phyloP scores from a whole-genome alignment of 1,140 invertebrate genomes.

The Heliconius hermathena region DNA sequence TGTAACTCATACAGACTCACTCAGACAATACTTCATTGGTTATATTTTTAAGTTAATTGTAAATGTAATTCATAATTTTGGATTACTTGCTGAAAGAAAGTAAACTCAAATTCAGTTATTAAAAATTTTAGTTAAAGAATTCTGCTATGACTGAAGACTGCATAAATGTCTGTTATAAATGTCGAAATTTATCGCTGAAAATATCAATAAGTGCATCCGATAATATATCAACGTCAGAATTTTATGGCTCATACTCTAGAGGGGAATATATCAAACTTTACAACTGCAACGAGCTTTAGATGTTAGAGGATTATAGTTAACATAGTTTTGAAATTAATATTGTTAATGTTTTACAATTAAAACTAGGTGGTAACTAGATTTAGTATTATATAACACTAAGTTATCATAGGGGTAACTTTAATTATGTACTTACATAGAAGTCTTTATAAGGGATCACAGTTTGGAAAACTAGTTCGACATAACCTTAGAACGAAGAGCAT shows the following conservation, averaged over 20 bases:
- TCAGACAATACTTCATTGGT: background rate
- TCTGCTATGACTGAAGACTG: background rate
- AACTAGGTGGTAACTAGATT: constrained; percentile 46
- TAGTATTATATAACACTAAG: constrained; percentile 40
- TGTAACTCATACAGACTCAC: too few relatives aligned
- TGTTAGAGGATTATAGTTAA: constrained; percentile 2
- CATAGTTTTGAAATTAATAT: constrained; percentile 3
- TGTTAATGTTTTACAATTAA: background rate
- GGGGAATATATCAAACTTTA: background rate
- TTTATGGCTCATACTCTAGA: background rate
- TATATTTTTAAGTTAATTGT: background rate
- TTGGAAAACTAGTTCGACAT: constrained; percentile 76
- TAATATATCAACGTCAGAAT: constrained; percentile 7
- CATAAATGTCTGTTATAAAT: background rate
- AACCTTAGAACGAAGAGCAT: constrained; percentile 37
- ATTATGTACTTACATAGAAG: constrained; percentile 75
- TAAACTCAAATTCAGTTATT: background rate
- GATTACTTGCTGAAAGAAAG: background rate
- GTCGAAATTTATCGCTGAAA: background rate
- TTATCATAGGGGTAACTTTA: constrained; percentile 52
- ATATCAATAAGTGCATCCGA: background rate
- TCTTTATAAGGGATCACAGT: constrained; percentile 81
- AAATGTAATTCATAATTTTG: background rate
- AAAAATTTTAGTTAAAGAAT: background rate
- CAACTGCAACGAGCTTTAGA: constrained; percentile 14